Percentiles rank a stretch among this genome's conserved stretches.
These are phyloP conservation scores for Pogonocichla stellata DNA, from an alignment of 2,113 vertebrate genomes.

Conservation along the genomic window DNA sequence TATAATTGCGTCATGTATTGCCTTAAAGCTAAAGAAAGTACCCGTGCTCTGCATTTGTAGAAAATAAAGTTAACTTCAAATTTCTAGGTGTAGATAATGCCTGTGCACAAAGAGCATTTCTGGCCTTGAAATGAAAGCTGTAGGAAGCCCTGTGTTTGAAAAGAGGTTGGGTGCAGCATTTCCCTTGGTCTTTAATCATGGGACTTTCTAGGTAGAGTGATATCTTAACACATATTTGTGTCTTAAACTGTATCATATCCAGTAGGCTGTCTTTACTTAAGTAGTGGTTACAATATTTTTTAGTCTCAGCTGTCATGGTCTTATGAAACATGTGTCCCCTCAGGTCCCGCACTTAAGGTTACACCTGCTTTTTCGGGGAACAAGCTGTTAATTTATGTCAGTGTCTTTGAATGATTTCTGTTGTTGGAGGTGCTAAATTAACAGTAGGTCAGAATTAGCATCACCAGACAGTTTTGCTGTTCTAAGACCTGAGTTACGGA, in stretches of 20 bases:
- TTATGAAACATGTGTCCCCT: neutral
- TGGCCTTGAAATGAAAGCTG: neutral
- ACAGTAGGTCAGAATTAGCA: neutral
- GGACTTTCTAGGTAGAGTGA: neutral
- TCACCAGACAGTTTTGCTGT: neutral
- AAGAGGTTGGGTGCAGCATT: neutral
- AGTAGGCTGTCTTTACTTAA: neutral
- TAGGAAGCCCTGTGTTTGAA: neutral
- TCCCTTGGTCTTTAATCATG: neutral
- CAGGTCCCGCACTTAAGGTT: neutral
- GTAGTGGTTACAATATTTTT: neutral
- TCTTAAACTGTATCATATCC: neutral
- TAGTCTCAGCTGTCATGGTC: neutral
- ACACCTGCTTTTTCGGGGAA: neutral
- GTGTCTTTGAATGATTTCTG: neutral
- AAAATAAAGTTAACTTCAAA: neutral
- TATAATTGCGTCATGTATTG: neutral
- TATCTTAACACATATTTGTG: neutral
- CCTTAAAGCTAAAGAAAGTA: neutral
- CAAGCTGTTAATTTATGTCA: neutral
- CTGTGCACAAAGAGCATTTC: neutral
- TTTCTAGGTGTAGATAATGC: neutral
- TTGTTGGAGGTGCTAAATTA: neutral
- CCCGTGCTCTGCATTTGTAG: neutral
- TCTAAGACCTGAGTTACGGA: neutral